These are phyloP conservation scores for Chydorus sphaericus DNA, from an alignment of 2,888 invertebrate species.

Conservation along the genomic window DNA sequence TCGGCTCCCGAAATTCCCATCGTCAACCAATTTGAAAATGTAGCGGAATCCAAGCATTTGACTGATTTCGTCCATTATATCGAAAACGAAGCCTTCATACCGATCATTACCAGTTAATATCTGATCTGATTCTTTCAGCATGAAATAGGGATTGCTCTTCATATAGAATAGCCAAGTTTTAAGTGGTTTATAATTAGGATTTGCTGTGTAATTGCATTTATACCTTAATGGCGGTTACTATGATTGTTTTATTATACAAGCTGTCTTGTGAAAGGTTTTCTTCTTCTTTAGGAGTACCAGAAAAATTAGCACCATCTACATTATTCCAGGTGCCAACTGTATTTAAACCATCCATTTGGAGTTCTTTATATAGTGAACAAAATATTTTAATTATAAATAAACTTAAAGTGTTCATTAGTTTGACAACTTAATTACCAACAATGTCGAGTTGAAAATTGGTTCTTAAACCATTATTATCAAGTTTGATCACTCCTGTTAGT, in stretches of 20 bases:
- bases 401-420: too few relatives aligned
- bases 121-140: slow-evolving; percentile 58
- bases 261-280: slow-evolving; percentile 33
- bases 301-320: slow-evolving; percentile 20
- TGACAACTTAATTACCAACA: too few relatives aligned
- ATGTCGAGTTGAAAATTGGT: slow-evolving; percentile 31
- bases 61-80: slow-evolving; percentile 65
- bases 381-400: neutral
- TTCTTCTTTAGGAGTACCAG: slow-evolving; percentile 18
- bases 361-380: too few relatives aligned
- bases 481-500: slow-evolving; percentile 28
- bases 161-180: slow-evolving; percentile 17
- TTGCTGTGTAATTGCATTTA: slow-evolving; percentile 19
- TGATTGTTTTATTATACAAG: slow-evolving; percentile 43
- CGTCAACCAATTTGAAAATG: slow-evolving; percentile 58
- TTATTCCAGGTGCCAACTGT: slow-evolving; percentile 21
- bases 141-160: slow-evolving; percentile 77
- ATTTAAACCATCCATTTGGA: slow-evolving; percentile 10
- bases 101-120: slow-evolving; percentile 64
- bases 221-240: slow-evolving; percentile 37
- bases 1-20: slow-evolving; percentile 56
- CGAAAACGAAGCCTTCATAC: slow-evolving; percentile 78
- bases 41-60: slow-evolving; percentile 66
- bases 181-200: too few relatives aligned
- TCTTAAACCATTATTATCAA: slow-evolving; percentile 29